Evolutionary conservation across 2,888 invertebrate genomes (phyloP).

Genomic region (Cheilosia vulpina): DNA sequence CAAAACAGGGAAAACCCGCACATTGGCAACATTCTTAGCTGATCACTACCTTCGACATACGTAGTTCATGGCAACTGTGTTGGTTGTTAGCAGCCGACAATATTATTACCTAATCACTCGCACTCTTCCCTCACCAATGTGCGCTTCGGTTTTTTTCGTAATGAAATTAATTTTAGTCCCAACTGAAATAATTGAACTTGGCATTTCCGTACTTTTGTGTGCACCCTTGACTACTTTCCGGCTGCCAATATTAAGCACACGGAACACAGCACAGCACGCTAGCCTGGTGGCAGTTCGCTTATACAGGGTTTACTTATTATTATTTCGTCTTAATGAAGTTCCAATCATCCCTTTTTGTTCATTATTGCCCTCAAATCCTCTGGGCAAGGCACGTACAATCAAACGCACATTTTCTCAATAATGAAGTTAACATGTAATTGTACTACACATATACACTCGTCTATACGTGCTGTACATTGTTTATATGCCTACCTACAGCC

Average conservation of each 20-base stretch:
- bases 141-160: slow-evolving; percentile 13
- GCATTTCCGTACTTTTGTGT: slow-evolving; percentile 47
- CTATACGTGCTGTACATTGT: not conserved
- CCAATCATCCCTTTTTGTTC: slow-evolving; percentile 75
- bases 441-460: slow-evolving; percentile 20
- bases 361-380: slow-evolving; percentile 73
- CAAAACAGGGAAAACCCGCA: too few relatives aligned
- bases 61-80: too few relatives aligned
- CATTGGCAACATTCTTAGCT: too few relatives aligned
- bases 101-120: not conserved
- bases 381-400: slow-evolving; percentile 74
- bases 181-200: slow-evolving; percentile 64
- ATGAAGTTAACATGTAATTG: slow-evolving; percentile 74
- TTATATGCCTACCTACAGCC: slow-evolving; percentile 8
- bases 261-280: slow-evolving; percentile 14
- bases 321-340: slow-evolving; percentile 75
- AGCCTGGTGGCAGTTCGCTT: slow-evolving; percentile 11
- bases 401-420: slow-evolving; percentile 73
- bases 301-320: slow-evolving; percentile 68
- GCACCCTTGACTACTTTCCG: slow-evolving; percentile 44
- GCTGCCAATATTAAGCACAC: slow-evolving; percentile 21
- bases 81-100: too few relatives aligned
- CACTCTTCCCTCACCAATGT: not conserved
- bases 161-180: slow-evolving; percentile 65
- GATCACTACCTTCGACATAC: too few relatives aligned